A percentile compares a stretch with the other conserved stretches of the same genome.
Evolutionary conservation across 2,113 vertebrate species (phyloP).

Genomic region (Eidolon helvum): DNA sequence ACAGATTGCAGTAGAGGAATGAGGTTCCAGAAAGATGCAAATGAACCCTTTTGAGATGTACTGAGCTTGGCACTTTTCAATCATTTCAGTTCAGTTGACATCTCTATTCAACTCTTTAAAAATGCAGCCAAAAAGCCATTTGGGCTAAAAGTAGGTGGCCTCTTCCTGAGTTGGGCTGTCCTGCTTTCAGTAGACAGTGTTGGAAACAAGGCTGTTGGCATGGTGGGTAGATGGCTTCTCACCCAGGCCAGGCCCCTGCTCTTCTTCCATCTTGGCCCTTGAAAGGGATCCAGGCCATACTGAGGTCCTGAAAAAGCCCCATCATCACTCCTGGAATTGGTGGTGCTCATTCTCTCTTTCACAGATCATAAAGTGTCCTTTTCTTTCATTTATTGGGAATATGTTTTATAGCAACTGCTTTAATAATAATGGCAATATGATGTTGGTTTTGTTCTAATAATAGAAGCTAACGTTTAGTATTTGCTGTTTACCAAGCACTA

Average conservation of each 20-base stretch:
- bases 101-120: background rate
- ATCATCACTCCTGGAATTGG: background rate
- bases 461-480: background rate
- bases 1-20: constrained; percentile 9
- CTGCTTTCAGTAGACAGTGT: background rate
- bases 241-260: background rate
- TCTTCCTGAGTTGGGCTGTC: background rate
- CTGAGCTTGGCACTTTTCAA: background rate
- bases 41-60: constrained; percentile 45
- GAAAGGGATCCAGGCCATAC: background rate
- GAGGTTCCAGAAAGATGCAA: constrained; percentile 38
- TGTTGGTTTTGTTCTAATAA: background rate
- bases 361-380: background rate
- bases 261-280: background rate
- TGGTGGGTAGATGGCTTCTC: background rate
- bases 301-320: background rate
- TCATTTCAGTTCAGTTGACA: background rate
- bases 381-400: background rate
- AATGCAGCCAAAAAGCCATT: background rate
- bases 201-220: background rate
- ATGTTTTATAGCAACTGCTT: background rate
- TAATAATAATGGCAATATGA: background rate
- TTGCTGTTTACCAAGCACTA: background rate
- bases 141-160: background rate
- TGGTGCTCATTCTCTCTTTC: background rate